These are phyloP conservation scores for Aptenodytes patagonicus DNA, from an alignment of 2,113 vertebrate genomes.

Conservation along the genomic window DNA sequence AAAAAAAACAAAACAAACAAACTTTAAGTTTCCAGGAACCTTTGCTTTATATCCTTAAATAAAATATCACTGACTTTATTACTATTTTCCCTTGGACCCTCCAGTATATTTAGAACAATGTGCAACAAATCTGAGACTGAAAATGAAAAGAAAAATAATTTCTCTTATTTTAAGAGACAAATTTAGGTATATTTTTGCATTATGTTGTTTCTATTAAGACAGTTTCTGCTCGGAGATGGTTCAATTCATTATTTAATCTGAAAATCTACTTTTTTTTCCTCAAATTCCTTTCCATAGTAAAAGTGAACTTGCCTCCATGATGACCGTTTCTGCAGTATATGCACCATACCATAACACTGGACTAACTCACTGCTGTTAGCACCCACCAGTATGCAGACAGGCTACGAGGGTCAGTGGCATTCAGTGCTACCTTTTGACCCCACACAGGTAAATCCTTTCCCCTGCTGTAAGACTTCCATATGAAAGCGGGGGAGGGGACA, in stretches of 20 bases:
- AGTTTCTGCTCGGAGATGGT: not conserved
- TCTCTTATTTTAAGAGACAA: not conserved
- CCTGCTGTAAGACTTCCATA: fast-evolving
- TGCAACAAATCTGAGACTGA: not conserved
- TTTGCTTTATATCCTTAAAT: not conserved
- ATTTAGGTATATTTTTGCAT: not conserved
- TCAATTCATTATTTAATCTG: not conserved
- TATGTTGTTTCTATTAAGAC: not conserved
- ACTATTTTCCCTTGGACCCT: not conserved
- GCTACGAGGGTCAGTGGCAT: not conserved
- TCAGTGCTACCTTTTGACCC: not conserved
- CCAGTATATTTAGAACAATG: not conserved
- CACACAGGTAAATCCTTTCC: not conserved
- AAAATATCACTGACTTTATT: not conserved
- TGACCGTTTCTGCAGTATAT: not conserved
- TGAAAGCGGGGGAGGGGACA: fast-evolving
- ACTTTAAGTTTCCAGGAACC: not conserved
- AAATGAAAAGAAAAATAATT: not conserved
- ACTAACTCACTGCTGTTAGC: not conserved
- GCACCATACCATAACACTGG: not conserved
- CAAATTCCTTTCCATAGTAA: not conserved
- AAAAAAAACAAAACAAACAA: not conserved
- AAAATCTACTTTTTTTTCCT: not conserved
- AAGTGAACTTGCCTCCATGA: not conserved
- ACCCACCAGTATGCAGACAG: not conserved